Evolutionary conservation across 2,888 invertebrate genomes (phyloP).

Genomic region (Diarsia dahlii): DNA sequence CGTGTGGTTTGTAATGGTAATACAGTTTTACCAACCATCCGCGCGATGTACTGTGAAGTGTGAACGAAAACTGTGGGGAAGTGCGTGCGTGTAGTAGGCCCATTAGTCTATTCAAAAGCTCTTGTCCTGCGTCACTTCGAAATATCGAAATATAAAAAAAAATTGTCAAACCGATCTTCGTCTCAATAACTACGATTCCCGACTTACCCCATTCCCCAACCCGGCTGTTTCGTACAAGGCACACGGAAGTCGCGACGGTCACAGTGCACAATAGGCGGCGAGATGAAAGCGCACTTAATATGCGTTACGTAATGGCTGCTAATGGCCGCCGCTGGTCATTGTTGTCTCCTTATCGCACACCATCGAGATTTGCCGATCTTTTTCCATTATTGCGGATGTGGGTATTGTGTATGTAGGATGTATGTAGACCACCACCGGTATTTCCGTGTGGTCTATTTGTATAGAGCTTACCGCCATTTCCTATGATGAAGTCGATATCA

Average conservation of each 20-base stretch:
- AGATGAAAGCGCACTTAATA: constrained; percentile 88
- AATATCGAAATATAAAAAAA: not conserved
- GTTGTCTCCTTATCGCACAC: constrained; percentile 71
- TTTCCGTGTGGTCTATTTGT: constrained; percentile 16
- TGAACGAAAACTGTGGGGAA: too few species aligned
- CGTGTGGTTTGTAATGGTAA: too few species aligned
- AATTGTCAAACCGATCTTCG: not conserved
- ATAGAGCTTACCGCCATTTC: not conserved
- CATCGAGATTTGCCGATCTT: constrained; percentile 64
- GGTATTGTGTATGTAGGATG: constrained; percentile 41
- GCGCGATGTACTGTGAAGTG: too few species aligned
- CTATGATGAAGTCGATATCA: not conserved
- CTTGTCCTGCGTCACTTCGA: not conserved
- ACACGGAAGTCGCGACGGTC: constrained; percentile 82
- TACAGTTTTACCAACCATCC: too few species aligned
- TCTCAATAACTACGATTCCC: not conserved
- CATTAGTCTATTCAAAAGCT: not conserved
- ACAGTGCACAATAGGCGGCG: constrained; percentile 85
- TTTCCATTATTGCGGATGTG: constrained; percentile 58
- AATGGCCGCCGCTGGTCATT: constrained; percentile 78
- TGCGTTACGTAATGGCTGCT: constrained; percentile 85
- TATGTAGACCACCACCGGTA: constrained; percentile 45
- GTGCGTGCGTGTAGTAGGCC: too few species aligned
- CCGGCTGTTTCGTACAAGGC: constrained; percentile 63
- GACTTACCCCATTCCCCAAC: constrained; percentile 36